These are phyloP conservation scores for Archaeoteleia sp. DNA, from an alignment of 2,888 invertebrate species.

Conservation along the genomic window DNA sequence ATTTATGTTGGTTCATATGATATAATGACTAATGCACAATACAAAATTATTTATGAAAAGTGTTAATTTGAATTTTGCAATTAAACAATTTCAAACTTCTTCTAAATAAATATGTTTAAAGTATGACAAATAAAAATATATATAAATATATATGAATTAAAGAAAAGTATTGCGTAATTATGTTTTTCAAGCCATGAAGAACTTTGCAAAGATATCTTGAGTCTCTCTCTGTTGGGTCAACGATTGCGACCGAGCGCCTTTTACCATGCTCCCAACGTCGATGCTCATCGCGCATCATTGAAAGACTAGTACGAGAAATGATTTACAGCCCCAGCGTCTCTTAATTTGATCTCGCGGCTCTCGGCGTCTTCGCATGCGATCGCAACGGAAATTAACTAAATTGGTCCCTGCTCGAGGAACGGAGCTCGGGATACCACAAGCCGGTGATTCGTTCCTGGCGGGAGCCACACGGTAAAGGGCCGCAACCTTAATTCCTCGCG, in stretches of 20 bases:
- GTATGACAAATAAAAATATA: too few species aligned
- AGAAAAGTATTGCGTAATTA: constrained; percentile 6
- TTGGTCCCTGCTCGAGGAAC: constrained; percentile 59
- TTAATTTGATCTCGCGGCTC: constrained; percentile 55
- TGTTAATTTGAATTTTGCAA: too few species aligned
- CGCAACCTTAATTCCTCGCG: constrained; percentile 54
- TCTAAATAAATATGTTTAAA: too few species aligned
- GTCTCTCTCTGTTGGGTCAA: too few species aligned
- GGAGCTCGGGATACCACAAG: constrained; percentile 49
- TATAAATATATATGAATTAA: too few species aligned
- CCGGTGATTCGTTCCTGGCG: constrained; percentile 56
- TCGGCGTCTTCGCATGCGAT: constrained; percentile 54
- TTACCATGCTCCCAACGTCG: constrained; percentile 10
- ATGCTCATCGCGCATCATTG: constrained; percentile 30
- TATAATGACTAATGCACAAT: too few species aligned
- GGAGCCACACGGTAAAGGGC: constrained; percentile 52
- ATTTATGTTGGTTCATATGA: too few species aligned
- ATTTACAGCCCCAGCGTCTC: constrained; percentile 43
- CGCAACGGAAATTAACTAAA: constrained; percentile 64
- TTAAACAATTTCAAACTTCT: too few species aligned
- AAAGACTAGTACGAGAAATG: constrained; percentile 47
- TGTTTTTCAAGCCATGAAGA: constrained; percentile 5
- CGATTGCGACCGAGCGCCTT: too few species aligned
- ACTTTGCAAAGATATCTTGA: too few species aligned
- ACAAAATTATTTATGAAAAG: too few species aligned